These are phyloP conservation scores for Mellivora capensis DNA, from an alignment of 2,113 vertebrate genomes.

Conservation along the genomic window DNA sequence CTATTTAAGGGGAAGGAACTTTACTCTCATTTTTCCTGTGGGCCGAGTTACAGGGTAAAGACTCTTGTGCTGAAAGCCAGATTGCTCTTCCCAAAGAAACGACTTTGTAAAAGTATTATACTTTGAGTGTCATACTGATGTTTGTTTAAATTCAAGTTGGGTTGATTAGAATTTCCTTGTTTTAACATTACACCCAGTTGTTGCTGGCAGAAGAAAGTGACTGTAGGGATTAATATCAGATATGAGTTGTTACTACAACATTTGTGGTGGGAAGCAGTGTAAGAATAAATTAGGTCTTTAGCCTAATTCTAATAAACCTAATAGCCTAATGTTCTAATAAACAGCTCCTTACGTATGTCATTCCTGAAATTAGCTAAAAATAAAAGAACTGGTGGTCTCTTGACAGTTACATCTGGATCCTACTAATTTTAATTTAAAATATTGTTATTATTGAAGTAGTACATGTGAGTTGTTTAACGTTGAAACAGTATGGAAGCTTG, in stretches of 20 bases:
- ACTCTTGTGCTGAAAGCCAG: background rate
- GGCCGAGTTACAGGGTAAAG: background rate
- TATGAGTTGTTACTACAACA: background rate
- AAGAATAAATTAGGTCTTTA: background rate
- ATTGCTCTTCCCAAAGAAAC: background rate
- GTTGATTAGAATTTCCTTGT: background rate
- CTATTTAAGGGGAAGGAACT: background rate
- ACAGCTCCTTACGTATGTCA: background rate
- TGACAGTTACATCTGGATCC: background rate
- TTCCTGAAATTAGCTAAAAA: background rate
- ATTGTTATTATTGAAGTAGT: background rate
- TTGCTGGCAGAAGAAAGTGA: background rate
- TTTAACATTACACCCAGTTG: background rate
- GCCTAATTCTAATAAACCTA: too few relatives aligned
- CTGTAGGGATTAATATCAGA: background rate
- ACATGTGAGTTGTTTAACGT: background rate
- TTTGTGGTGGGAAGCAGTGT: background rate
- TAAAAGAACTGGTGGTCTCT: background rate
- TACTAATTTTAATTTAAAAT: background rate
- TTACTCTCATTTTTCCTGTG: background rate
- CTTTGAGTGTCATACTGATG: background rate
- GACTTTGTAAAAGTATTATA: background rate
- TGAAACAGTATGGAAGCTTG: background rate
- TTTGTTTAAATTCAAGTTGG: background rate
- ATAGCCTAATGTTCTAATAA: conserved; percentile 21